Evolutionary conservation across 2,797 vertebrate genomes (phyloP).

Genomic region (Acipenser ruthenus): DNA sequence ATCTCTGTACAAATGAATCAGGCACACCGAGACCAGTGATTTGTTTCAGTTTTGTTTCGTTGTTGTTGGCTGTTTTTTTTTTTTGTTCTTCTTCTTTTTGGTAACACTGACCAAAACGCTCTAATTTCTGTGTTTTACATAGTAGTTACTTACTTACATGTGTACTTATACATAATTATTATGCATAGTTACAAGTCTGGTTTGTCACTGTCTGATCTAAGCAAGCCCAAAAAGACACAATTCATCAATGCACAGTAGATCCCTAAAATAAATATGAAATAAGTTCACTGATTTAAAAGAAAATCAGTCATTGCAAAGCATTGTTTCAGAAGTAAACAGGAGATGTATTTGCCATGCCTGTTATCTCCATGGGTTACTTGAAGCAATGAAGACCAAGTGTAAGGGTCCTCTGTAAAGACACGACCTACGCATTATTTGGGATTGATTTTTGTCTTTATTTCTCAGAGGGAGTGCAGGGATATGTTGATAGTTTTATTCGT

Average conservation of each 20-base stretch:
- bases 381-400: neutral
- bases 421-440: constrained; percentile 1
- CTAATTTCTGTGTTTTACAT: no score
- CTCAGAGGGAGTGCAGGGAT: neutral
- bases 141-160: no score
- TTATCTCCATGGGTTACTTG: constrained; percentile 28
- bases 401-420: constrained; percentile 2
- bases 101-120: no score
- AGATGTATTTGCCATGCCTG: constrained; percentile 27
- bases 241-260: no score
- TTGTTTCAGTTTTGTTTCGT: no score
- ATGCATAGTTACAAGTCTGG: no score
- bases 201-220: no score
- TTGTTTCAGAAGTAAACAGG: constrained; percentile 27
- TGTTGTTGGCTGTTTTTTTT: no score
- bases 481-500: neutral
- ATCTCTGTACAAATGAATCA: constrained; percentile 55
- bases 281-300: neutral
- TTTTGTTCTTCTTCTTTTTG: no score
- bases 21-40: constrained; percentile 44
- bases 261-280: no score
- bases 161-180: no score
- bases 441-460: constrained; percentile 1
- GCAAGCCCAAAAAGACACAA: no score
- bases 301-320: constrained; percentile 9